Evolutionary conservation across 2,113 vertebrate genomes (phyloP).

Genomic region (Pungitius pungitius): DNA sequence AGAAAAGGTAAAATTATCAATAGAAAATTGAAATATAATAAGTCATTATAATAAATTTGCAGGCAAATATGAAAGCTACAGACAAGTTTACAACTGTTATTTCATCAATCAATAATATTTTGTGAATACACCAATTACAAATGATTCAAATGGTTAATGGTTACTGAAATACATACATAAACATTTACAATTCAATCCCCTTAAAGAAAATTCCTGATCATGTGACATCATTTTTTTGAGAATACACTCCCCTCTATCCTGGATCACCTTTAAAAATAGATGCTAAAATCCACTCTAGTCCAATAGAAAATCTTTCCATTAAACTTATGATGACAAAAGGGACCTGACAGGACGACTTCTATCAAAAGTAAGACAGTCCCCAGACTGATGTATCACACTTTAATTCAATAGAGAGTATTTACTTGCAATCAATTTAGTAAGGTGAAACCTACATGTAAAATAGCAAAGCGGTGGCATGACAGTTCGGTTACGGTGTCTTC

Average conservation of each 20-base stretch:
- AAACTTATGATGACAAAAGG: slow-evolving; percentile 22
- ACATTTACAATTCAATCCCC: neutral
- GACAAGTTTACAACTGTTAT: neutral
- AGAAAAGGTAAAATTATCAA: neutral
- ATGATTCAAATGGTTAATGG: neutral
- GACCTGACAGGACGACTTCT: slow-evolving; percentile 16
- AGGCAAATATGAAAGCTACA: neutral
- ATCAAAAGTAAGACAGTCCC: slow-evolving; percentile 34
- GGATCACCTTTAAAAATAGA: slow-evolving; percentile 2
- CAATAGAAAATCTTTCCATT: slow-evolving; percentile 25
- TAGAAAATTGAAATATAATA: neutral
- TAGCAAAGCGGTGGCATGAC: slow-evolving; percentile 60
- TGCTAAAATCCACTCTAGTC: slow-evolving; percentile 24
- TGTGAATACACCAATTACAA: neutral
- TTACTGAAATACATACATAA: slow-evolving; percentile 1
- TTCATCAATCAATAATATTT: neutral
- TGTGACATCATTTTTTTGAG: neutral
- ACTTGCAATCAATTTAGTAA: slow-evolving; percentile 57
- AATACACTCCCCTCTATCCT: neutral
- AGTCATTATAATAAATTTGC: neutral
- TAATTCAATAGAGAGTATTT: slow-evolving; percentile 65
- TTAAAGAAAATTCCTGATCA: neutral
- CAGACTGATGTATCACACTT: slow-evolving; percentile 49
- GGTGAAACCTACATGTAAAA: slow-evolving; percentile 73
- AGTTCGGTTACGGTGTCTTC: slow-evolving; percentile 68